A percentile compares a stretch with the other conserved stretches of the same genome.
These are phyloP conservation scores for Orchestia grillus DNA, from an alignment of 1,140 invertebrate genomes.

Conservation along the genomic window DNA sequence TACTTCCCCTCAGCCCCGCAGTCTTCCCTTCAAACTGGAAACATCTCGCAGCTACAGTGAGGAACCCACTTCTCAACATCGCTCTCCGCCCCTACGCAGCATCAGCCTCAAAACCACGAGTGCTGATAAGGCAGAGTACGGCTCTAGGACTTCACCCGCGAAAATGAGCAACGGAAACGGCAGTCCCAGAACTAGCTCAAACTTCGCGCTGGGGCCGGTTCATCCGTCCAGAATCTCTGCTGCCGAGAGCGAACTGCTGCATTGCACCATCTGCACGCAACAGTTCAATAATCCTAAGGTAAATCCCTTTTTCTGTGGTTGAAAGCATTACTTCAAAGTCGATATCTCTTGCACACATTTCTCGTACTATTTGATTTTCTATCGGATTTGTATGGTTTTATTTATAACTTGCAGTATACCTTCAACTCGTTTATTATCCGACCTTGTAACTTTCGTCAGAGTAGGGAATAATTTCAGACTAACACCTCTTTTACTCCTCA, in stretches of 20 bases:
- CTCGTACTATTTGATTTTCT: too few species aligned
- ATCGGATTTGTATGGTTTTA: too few species aligned
- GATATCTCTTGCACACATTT: too few species aligned
- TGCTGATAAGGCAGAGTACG: neutral
- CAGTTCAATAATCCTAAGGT: conserved; percentile 66
- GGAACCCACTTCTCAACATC: neutral
- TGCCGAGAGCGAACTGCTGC: conserved; percentile 60
- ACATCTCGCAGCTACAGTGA: neutral
- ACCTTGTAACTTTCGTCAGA: too few species aligned
- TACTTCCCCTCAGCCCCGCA: conserved; percentile 32
- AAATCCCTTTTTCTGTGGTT: neutral
- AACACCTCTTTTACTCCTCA: neutral
- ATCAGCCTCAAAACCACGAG: neutral
- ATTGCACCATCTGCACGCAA: conserved; percentile 65
- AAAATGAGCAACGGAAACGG: neutral
- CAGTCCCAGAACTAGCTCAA: neutral
- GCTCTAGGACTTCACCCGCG: neutral
- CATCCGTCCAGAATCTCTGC: conserved; percentile 58
- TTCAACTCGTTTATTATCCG: too few species aligned
- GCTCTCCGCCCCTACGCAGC: conserved; percentile 2
- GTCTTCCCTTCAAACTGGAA: conserved; percentile 32
- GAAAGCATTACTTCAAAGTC: too few species aligned
- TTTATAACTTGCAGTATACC: too few species aligned
- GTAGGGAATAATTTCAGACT: too few species aligned
- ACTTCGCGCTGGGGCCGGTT: neutral